Evolutionary conservation across 2,797 vertebrate species (phyloP).

Genomic region (Crypturellus tataupa): DNA sequence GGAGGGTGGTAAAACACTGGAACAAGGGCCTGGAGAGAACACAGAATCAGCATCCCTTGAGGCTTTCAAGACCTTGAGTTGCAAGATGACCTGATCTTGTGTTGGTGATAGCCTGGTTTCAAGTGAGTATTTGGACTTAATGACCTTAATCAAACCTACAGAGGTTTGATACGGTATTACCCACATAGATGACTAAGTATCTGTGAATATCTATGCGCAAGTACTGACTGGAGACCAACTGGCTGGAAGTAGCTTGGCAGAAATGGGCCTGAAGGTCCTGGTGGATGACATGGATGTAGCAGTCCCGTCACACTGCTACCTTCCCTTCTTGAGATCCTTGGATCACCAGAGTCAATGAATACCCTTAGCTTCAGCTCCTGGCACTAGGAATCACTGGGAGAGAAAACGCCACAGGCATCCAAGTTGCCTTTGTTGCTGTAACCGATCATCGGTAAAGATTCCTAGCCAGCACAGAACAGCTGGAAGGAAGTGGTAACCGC

Average conservation of each 20-base stretch:
- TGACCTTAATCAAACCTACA: neutral
- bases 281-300: neutral
- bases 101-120: neutral
- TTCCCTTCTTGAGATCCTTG: too few species aligned
- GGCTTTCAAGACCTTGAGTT: neutral
- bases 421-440: too few species aligned
- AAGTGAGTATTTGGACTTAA: neutral
- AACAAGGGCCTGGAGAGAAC: neutral
- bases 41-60: neutral
- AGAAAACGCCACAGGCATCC: too few species aligned
- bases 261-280: neutral
- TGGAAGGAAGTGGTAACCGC: too few species aligned
- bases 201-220: neutral
- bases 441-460: too few species aligned
- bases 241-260: neutral
- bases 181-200: neutral
- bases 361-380: too few species aligned
- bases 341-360: too few species aligned
- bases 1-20: neutral
- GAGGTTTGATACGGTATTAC: neutral
- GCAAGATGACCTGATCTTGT: neutral
- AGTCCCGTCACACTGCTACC: too few species aligned
- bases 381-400: too few species aligned
- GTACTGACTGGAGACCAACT: neutral
- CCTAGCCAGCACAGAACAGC: too few species aligned